Evolutionary conservation across 2,113 vertebrate species (phyloP), one percentile per base, ranked within the genome.

Genomic region (Psammodynastes pulverulentus): DNA sequence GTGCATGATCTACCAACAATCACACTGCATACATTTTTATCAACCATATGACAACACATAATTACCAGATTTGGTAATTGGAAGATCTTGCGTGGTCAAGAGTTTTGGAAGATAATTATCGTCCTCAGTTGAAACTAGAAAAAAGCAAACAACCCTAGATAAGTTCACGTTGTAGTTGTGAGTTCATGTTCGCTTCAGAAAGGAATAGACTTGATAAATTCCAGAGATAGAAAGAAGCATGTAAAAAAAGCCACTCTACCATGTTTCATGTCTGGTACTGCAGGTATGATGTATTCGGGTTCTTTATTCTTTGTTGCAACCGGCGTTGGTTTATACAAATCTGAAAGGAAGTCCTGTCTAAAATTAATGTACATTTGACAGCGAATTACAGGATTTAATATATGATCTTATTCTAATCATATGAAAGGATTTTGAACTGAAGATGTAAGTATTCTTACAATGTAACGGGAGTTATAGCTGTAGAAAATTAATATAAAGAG

Each of bases 261-360:
- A 21, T 39, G 2, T 79, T 79, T 21, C 17, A 19, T 39, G 2
- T 21, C 67, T 67, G 62, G 62, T 34, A 67, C 29, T 79, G 19
- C 34, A 21, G 34, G 17, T 17, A 39, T 39, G 34, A 8, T 39
- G 5, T 17, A 19, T 0, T 72, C 2, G 0, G 13, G 34, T 39
- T 39, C 17, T 43, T 79, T 39, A 7, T 5, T 2, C 1, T 34
- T 6, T 72, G n/a, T 15, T 0, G n/a, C n/a, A 72, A 19, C 13
- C 0, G 5, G 67, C 0, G 13, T 72, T 72, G 13, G 13, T 72
- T 72, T 17, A 17, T 6, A 34, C 17, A 5, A 34, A 67, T 13
- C 62, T 34, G 62, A 87, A 94, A 94, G 87, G 72, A 51, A 93
- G n/a, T 24, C 88, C n/a, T 86, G 8, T 89, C 39, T 48, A 90